These are phyloP conservation scores for Sylvietta virens DNA, from an alignment of 2,113 vertebrate genomes.

Conservation along the genomic window DNA sequence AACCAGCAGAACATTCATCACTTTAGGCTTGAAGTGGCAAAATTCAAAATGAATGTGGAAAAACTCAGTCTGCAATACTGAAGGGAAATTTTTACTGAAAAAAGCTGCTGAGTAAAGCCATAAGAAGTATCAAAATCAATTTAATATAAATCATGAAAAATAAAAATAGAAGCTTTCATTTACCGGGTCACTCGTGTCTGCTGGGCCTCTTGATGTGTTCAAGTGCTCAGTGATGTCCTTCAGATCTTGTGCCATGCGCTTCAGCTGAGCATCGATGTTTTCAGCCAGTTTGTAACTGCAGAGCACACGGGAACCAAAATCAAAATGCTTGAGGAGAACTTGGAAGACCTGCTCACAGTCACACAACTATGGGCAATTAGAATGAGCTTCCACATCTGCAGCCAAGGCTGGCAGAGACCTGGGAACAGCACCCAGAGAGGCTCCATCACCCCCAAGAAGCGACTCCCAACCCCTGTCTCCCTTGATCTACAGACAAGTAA, in stretches of 20 bases:
- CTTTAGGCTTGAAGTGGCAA: background rate
- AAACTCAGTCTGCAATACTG: background rate
- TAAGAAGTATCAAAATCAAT: no score
- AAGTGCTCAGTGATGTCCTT: constrained; percentile 88
- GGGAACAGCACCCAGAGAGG: background rate
- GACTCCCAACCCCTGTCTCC: background rate
- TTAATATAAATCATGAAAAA: background rate
- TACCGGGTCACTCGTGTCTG: constrained; percentile 82
- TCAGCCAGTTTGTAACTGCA: constrained; percentile 86
- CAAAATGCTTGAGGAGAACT: background rate
- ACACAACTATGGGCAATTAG: background rate
- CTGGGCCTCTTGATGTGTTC: constrained; percentile 80
- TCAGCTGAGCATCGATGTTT: constrained; percentile 88
- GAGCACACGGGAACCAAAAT: background rate
- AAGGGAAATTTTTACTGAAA: background rate
- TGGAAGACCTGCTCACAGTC: background rate
- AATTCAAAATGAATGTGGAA: background rate
- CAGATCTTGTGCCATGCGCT: constrained; percentile 90
- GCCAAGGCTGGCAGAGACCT: background rate
- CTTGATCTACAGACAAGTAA: background rate
- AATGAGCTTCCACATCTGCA: background rate
- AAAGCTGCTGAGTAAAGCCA: no score
- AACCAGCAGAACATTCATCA: background rate
- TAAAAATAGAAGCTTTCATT: background rate
- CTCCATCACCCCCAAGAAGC: background rate